Evolutionary conservation across 2,113 vertebrate species (phyloP).

Genomic region (Polyodon spathula): DNA sequence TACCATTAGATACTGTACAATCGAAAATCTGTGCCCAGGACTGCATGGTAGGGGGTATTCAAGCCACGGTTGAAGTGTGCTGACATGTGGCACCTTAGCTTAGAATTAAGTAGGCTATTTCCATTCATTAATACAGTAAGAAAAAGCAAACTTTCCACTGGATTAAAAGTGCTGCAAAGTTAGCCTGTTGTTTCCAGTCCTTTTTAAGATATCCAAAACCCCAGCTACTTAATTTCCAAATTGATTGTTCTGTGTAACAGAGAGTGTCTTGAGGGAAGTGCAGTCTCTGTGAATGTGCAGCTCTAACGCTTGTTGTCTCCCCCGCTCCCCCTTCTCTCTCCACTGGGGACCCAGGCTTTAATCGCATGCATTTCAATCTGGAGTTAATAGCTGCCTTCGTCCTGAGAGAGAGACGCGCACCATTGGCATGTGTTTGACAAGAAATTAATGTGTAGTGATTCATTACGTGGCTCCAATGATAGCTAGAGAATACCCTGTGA

Average conservation of each 20-base stretch:
- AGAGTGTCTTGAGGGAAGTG: slow-evolving; percentile 1
- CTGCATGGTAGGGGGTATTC: too few species aligned
- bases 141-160: too few species aligned
- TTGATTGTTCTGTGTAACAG: background rate
- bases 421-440: slow-evolving; percentile 47
- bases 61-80: too few species aligned
- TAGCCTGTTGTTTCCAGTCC: too few species aligned
- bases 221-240: background rate
- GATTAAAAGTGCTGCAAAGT: too few species aligned
- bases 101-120: too few species aligned
- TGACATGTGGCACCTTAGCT: too few species aligned
- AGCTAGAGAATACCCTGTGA: slow-evolving; percentile 10
- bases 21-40: too few species aligned
- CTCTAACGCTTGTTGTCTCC: background rate
- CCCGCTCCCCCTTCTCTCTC: slow-evolving; percentile 12
- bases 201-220: too few species aligned
- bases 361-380: slow-evolving; percentile 13
- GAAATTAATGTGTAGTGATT: slow-evolving; percentile 42
- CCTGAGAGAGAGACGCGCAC: slow-evolving; percentile 35
- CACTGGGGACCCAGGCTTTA: slow-evolving; percentile 9
- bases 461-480: slow-evolving; percentile 28
- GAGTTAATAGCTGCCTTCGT: slow-evolving; percentile 35
- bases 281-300: slow-evolving; percentile 24
- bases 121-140: too few species aligned
- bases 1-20: too few species aligned